These are phyloP conservation scores for Penaeus vannamei DNA, from an alignment of 1,140 invertebrate genomes.

Conservation along the genomic window DNA sequence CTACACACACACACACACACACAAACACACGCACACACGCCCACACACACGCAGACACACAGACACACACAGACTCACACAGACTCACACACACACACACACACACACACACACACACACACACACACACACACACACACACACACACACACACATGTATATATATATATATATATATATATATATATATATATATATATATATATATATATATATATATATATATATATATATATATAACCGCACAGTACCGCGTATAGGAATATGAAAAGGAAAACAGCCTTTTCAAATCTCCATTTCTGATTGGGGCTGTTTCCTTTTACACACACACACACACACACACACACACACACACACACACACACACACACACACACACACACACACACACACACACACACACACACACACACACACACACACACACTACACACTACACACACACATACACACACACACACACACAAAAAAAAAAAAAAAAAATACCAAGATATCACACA, in stretches of 20 bases:
- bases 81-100: not conserved
- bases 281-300: not conserved
- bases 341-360: not conserved
- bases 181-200: slow-evolving; percentile 20
- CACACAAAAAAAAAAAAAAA: too few species aligned
- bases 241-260: not conserved
- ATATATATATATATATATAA: slow-evolving; percentile 1
- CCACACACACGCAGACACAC: not conserved
- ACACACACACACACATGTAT: not conserved
- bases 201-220: slow-evolving; percentile 24
- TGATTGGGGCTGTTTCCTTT: not conserved
- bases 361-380: not conserved
- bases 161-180: slow-evolving; percentile 17
- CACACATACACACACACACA: not conserved
- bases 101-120: not conserved
- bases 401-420: too few species aligned
- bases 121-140: not conserved
- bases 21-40: not conserved
- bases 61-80: not conserved
- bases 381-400: not conserved
- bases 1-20: not conserved
- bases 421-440: not conserved
- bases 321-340: not conserved
- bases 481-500: too few species aligned
- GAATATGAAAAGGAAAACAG: not conserved